These are phyloP conservation scores for Zophobas atratus DNA, from an alignment of 1,140 invertebrate genomes.

Conservation along the genomic window DNA sequence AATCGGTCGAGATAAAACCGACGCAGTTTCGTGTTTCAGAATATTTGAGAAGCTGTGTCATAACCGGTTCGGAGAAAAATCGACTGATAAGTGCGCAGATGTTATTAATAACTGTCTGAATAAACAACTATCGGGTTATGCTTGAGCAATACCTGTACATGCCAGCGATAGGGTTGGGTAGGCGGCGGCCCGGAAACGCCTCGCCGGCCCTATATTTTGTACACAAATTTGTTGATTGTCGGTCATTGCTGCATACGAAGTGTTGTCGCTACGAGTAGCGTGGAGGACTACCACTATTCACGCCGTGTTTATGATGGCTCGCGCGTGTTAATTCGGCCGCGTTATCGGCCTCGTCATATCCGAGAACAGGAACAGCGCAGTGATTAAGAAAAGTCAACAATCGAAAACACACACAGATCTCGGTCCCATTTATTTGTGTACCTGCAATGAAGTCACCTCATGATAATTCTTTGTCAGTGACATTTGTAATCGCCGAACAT, in stretches of 20 bases:
- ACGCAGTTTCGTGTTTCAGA: background rate
- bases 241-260: background rate
- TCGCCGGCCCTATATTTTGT: too few relatives aligned
- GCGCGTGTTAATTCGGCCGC: too few relatives aligned
- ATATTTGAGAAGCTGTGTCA: slow-evolving; percentile 36
- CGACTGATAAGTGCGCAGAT: slow-evolving; percentile 33
- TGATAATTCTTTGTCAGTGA: slow-evolving; percentile 53
- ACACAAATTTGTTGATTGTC: too few relatives aligned
- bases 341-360: slow-evolving; percentile 6
- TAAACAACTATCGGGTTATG: slow-evolving; percentile 28
- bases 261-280: background rate
- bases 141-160: background rate
- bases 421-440: slow-evolving; percentile 30
- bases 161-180: background rate
- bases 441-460: slow-evolving; percentile 24
- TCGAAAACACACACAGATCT: slow-evolving; percentile 19
- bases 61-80: slow-evolving; percentile 27
- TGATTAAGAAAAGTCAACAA: slow-evolving; percentile 32
- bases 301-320: too few relatives aligned
- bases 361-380: background rate
- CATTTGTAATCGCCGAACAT: slow-evolving; percentile 56
- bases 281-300: too few relatives aligned
- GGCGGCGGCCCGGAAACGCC: too few relatives aligned
- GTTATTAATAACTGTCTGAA: slow-evolving; percentile 26
- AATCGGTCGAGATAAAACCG: background rate